Conservation (phyloP, 1,140 invertebrate species). For the Ruditapes philippinarum region DNA sequence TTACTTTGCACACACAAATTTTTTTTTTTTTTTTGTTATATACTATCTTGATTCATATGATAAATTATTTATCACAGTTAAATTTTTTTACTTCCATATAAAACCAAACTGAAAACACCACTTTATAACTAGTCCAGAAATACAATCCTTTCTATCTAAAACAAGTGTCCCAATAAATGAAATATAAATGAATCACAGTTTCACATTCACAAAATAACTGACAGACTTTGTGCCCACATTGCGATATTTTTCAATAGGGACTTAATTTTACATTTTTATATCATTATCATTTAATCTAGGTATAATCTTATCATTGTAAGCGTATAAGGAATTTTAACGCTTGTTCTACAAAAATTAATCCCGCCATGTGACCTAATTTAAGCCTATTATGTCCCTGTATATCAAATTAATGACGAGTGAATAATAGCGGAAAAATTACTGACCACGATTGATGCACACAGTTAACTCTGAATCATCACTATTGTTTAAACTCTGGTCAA, state of each 20-base stretch:
- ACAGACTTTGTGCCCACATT: background rate
- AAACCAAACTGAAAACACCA: background rate
- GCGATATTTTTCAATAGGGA: background rate
- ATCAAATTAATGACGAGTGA: slow-evolving; percentile 19
- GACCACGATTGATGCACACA: background rate
- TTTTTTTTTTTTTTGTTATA: no score
- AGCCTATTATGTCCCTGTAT: slow-evolving; percentile 20
- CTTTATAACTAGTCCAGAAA: background rate
- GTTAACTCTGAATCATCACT: slow-evolving; percentile 29
- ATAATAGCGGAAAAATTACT: slow-evolving; percentile 24
- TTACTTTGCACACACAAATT: background rate
- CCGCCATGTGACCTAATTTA: background rate
- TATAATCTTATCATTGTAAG: background rate
- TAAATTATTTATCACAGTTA: background rate
- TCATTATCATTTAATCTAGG: slow-evolving; percentile 26
- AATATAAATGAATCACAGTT: slow-evolving; percentile 15
- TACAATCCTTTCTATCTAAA: background rate
- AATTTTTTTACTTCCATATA: background rate
- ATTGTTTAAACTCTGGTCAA: background rate
- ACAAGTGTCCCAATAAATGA: background rate
- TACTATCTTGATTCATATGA: no score
- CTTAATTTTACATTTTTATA: slow-evolving; percentile 16
- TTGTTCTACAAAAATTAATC: slow-evolving; percentile 13
- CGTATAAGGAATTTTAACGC: slow-evolving; percentile 29
- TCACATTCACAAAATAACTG: slow-evolving; percentile 3